These are phyloP conservation scores for Philonicus albiceps DNA, from an alignment of 2,888 invertebrate species.

Conservation along the genomic window DNA sequence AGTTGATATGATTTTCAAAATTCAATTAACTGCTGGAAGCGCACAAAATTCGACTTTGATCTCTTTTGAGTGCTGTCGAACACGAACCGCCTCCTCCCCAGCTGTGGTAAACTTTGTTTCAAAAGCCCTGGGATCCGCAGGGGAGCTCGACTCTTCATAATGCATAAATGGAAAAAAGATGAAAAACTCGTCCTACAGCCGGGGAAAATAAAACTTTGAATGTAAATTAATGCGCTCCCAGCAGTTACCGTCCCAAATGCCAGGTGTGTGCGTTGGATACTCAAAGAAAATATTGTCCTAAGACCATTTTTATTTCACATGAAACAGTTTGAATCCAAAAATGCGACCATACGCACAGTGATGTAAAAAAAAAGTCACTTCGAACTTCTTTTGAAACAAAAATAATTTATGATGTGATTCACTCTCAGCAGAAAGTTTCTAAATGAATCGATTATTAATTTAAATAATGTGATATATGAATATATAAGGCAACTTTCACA, in stretches of 20 bases:
- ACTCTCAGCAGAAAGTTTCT: too few species aligned
- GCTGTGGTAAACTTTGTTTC: slow-evolving; percentile 13
- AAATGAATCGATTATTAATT: too few species aligned
- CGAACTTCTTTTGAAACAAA: not conserved
- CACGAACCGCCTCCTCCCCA: not conserved
- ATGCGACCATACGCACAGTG: not conserved
- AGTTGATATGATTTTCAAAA: slow-evolving; percentile 39
- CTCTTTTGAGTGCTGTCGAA: slow-evolving; percentile 39
- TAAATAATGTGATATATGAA: too few species aligned
- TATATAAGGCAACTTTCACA: not conserved
- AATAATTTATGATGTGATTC: not conserved
- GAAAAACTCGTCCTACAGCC: not conserved
- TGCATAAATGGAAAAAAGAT: slow-evolving; percentile 12
- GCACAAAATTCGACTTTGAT: slow-evolving; percentile 31
- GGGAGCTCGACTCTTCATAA: not conserved
- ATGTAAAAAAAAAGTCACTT: not conserved
- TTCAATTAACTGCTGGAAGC: slow-evolving; percentile 39
- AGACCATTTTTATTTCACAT: not conserved
- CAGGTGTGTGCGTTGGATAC: not conserved
- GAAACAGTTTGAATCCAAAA: not conserved
- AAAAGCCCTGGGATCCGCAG: not conserved
- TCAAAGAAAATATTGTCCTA: not conserved
- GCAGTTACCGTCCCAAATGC: not conserved
- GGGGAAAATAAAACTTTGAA: slow-evolving; percentile 27
- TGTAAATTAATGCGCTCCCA: slow-evolving; percentile 22